These are phyloP conservation scores for Drosophila ercepeae DNA, from an alignment of 1,140 invertebrate species.

Conservation along the genomic window DNA sequence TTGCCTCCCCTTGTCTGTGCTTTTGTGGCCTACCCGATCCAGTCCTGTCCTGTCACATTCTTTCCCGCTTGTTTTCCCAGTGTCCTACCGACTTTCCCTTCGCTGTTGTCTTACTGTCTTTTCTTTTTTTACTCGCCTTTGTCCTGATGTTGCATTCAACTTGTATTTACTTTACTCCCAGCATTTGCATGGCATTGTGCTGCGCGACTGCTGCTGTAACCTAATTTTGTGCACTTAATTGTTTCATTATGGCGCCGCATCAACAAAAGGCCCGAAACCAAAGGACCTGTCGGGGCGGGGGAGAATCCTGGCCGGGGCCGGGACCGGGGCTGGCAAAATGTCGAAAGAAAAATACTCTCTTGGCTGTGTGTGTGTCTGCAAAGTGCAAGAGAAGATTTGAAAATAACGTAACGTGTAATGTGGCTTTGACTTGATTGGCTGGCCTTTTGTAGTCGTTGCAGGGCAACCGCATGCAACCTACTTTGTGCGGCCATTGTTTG, in stretches of 20 bases:
- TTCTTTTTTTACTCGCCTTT: conserved; percentile 42
- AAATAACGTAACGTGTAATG: conserved; percentile 62
- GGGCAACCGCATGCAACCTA: conserved; percentile 68
- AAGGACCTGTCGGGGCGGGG: conserved; percentile 7
- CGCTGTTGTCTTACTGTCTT: conserved; percentile 30
- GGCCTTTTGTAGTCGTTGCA: conserved; percentile 51
- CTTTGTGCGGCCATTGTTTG: conserved; percentile 76
- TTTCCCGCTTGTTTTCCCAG: conserved; percentile 33
- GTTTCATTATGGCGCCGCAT: conserved; percentile 80
- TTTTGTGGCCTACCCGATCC: no score
- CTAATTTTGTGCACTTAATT: conserved; percentile 80
- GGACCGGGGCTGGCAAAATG: conserved; percentile 40
- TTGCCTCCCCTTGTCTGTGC: conserved; percentile 1
- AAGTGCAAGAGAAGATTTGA: conserved; percentile 49
- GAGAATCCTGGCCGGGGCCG: background rate
- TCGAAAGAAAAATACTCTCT: conserved; percentile 55
- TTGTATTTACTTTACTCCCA: conserved; percentile 73
- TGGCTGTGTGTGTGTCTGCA: conserved; percentile 1
- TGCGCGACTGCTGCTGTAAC: conserved; percentile 64
- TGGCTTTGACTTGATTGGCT: conserved; percentile 71
- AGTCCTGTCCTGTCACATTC: conserved; percentile 62
- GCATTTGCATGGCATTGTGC: conserved; percentile 77
- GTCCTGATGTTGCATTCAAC: conserved; percentile 47
- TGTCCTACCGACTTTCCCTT: background rate
- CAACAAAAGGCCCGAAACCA: conserved; percentile 63